phyloP scores from a whole-genome alignment of 2,797 vertebrate species.

The Orientallactaga sibirica region DNA sequence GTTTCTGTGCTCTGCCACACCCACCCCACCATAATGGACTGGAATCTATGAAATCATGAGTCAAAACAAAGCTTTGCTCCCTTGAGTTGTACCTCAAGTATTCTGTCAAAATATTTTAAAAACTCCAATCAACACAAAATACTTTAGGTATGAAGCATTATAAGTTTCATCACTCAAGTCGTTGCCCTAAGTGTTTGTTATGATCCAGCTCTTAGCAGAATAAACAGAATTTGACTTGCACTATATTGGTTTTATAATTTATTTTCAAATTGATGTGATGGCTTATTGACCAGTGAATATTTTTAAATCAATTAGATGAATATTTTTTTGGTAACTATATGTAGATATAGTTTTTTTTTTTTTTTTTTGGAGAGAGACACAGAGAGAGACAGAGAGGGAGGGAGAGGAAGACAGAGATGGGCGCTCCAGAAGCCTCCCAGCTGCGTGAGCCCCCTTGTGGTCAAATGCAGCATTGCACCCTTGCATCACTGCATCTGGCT shows the following conservation, averaged over 20 bases:
- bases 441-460: too few species aligned
- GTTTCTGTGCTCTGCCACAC: too few species aligned
- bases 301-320: neutral
- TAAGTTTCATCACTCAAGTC: neutral
- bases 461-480: too few species aligned
- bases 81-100: neutral
- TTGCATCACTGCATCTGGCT: too few species aligned
- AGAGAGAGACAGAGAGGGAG: too few species aligned
- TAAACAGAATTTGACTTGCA: neutral
- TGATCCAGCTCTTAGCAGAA: neutral
- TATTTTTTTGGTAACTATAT: neutral
- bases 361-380: too few species aligned
- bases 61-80: neutral
- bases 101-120: neutral
- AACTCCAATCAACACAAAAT: neutral
- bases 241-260: constrained; percentile 15
- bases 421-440: too few species aligned
- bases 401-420: too few species aligned
- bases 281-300: neutral
- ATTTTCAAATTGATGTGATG: neutral
- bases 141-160: neutral
- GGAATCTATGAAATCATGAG: neutral
- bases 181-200: neutral
- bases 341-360: neutral
- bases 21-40: too few species aligned